Evolutionary conservation across 2,797 vertebrate species (phyloP), one percentile per base, ranked within the genome.

Genomic region (Neoniphon sammara): DNA sequence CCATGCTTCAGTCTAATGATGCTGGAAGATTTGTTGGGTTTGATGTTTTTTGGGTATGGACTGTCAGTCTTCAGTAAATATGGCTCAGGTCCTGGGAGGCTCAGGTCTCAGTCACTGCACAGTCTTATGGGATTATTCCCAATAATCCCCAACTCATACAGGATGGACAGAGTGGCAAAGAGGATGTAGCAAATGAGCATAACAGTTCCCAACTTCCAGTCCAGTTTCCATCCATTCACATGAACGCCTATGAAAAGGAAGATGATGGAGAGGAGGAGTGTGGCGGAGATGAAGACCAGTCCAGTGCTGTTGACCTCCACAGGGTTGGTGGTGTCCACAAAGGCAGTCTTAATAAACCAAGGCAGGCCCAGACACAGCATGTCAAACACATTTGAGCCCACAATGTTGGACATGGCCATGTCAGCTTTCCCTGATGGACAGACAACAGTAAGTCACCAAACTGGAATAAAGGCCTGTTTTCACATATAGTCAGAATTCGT

Each of bases 371-470:
- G 93, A 81, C 98, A 99, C 42, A 99, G 91, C 95, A 99, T 95
- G 87, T 99, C 98, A 66, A 99, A 99, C 14, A 99, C 96, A 0
- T 99, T 99, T 21, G 98, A 99, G 85, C 98, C 98, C 79, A 99
- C 95, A 7, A 98, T 97, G 93, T 99, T 99, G 77, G 98, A 96
- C 97, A 99, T 97, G 76, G 98, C 98, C 98, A 99, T 99, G 88
- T 99, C 97, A 11, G 95, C 97, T 92, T 96, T 97, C 65, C 98
- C 97, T 99, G 93, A 42, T 67, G 58, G 47, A 90, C 81, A 56
- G 25, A 73, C 47, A 23, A 66, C 39, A 42, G 39, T 42, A 42
- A 42, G 39, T 44, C 15, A 23, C 42, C 20, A 44, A 18, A 60
- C 52, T 53, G 21, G n/a, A 27, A 27, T 27, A 27, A 27, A 27